Percentiles rank a stretch among this genome's conserved stretches.
These are phyloP conservation scores for Craniophora ligustri DNA, from an alignment of 2,888 invertebrate genomes.

Conservation along the genomic window DNA sequence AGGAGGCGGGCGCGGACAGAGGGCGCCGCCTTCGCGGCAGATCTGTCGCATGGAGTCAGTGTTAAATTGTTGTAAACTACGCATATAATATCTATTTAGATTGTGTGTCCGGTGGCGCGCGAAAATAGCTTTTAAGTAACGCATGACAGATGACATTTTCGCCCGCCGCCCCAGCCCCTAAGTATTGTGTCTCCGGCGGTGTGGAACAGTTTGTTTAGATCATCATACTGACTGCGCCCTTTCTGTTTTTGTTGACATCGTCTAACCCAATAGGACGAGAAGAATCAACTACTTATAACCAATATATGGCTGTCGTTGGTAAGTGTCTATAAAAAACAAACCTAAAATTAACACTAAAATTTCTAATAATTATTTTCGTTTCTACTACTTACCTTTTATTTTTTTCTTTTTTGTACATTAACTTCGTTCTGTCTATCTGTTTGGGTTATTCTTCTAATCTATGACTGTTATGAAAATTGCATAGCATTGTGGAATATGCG, in stretches of 20 bases:
- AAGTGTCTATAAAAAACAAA: conserved; percentile 91
- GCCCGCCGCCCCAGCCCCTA: conserved; percentile 73
- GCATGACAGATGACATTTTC: conserved; percentile 69
- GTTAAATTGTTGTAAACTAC: conserved; percentile 82
- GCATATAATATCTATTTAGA: conserved; percentile 76
- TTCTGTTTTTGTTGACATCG: conserved; percentile 92
- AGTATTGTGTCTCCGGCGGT: conserved; percentile 76
- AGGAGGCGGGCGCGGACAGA: conserved; percentile 79
- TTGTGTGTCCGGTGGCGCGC: conserved; percentile 79
- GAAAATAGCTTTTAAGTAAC: conserved; percentile 63
- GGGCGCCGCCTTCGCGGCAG: conserved; percentile 82
- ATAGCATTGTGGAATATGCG: conserved; percentile 87
- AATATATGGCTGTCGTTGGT: conserved; percentile 98
- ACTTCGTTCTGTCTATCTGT: conserved; percentile 64
- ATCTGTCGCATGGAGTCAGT: conserved; percentile 86
- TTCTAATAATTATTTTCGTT: conserved; percentile 76
- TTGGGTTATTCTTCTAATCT: conserved; percentile 71
- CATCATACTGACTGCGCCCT: conserved; percentile 87
- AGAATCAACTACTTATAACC: conserved; percentile 98
- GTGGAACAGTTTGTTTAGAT: conserved; percentile 80
- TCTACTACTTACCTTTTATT: conserved; percentile 68
- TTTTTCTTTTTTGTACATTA: conserved; percentile 62
- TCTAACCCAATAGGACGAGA: conserved; percentile 96
- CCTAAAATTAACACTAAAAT: conserved; percentile 87
- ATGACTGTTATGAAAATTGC: conserved; percentile 82